A percentile compares a stretch with the other conserved stretches of the same genome.
Conservation (phyloP, 1,140 invertebrate species). For the Onthophagus taurus region DNA sequence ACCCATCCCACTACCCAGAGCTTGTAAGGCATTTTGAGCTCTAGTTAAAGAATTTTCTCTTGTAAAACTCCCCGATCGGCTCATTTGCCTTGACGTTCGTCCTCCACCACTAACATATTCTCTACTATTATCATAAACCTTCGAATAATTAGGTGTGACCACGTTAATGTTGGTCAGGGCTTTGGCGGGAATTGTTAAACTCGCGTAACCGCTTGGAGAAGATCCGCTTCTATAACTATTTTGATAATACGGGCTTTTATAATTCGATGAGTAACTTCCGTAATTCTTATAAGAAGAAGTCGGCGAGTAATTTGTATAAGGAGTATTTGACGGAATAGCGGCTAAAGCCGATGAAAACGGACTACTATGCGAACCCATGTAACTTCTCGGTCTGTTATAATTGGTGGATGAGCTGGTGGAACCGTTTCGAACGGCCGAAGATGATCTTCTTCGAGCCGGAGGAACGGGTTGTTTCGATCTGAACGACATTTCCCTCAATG, state of each 20-base stretch:
- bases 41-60: conserved; percentile 30
- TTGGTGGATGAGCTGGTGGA: conserved; percentile 13
- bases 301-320: conserved; percentile 32
- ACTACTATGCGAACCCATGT: conserved; percentile 25
- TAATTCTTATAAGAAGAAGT: conserved; percentile 24
- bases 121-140: conserved; percentile 23
- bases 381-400: conserved; percentile 40
- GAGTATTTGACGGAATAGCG: conserved; percentile 21
- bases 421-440: conserved; percentile 21
- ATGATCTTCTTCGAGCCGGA: conserved; percentile 22
- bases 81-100: conserved; percentile 19
- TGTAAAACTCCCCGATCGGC: conserved; percentile 25
- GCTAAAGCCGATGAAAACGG: conserved; percentile 14
- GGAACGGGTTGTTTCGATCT: conserved; percentile 25
- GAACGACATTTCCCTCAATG: conserved; percentile 20
- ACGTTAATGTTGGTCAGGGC: conserved; percentile 25
- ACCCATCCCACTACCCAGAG: conserved; percentile 29
- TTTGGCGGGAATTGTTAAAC: conserved; percentile 34
- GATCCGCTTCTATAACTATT: conserved; percentile 26
- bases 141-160: conserved; percentile 24
- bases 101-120: conserved; percentile 5
- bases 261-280: conserved; percentile 25
- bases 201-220: conserved; percentile 25
- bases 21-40: conserved; percentile 25
- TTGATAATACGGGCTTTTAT: conserved; percentile 34